Evolutionary conservation across 2,888 invertebrate genomes (phyloP).

Genomic region (Parnassius mnemosyne): DNA sequence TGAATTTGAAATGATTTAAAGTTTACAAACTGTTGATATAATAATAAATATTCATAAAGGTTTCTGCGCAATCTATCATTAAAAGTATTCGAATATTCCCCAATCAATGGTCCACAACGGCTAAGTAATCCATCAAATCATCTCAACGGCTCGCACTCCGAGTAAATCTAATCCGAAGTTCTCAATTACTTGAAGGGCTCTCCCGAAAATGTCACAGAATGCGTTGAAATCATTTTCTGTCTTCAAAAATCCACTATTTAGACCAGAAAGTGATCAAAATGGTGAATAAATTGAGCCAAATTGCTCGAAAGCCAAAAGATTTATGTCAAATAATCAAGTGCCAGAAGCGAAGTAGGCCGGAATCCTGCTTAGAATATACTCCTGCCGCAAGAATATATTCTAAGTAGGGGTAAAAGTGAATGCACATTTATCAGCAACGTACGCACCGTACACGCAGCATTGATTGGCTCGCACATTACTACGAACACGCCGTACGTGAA

Average conservation of each 20-base stretch:
- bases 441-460: too few relatives aligned
- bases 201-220: slow-evolving; percentile 27
- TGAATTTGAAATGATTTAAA: too few relatives aligned
- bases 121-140: slow-evolving; percentile 27
- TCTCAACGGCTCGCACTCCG: slow-evolving; percentile 39
- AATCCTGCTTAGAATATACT: too few relatives aligned
- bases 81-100: slow-evolving; percentile 14
- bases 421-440: too few relatives aligned
- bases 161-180: slow-evolving; percentile 54
- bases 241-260: slow-evolving; percentile 65
- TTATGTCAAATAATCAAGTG: slow-evolving; percentile 41
- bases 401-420: too few relatives aligned
- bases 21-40: too few relatives aligned
- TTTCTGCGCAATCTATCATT: slow-evolving; percentile 21
- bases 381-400: too few relatives aligned
- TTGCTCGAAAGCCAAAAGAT: slow-evolving; percentile 44
- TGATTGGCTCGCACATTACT: too few relatives aligned
- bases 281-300: slow-evolving; percentile 63
- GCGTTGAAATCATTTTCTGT: slow-evolving; percentile 38
- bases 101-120: slow-evolving; percentile 29
- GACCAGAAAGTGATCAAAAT: slow-evolving; percentile 67
- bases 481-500: too few relatives aligned
- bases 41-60: slow-evolving; percentile 9
- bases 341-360: slow-evolving; percentile 25
- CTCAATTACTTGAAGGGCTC: slow-evolving; percentile 64